Conservation (phyloP, 2,113 vertebrate species). For the Macquaria ambigua region DNA sequence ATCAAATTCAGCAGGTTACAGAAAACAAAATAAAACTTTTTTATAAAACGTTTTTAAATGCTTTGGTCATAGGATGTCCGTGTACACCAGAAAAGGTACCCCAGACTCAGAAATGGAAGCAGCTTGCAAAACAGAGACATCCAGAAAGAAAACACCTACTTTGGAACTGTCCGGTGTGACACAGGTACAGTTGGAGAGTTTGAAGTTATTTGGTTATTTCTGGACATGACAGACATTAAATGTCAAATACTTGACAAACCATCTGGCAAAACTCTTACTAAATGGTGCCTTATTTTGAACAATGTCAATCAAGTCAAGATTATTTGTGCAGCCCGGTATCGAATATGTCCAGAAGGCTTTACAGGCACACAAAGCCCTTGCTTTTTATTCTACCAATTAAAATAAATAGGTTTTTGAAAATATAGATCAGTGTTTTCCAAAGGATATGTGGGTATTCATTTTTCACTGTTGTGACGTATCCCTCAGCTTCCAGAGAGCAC, state of each 20-base stretch:
- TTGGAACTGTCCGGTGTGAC: slow-evolving; percentile 68
- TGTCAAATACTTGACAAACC: not conserved
- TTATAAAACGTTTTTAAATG: not conserved
- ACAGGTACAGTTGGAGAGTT: slow-evolving; percentile 78
- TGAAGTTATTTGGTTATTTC: not conserved
- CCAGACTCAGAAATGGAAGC: slow-evolving; percentile 76
- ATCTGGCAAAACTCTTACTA: not conserved
- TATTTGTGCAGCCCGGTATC: not conserved
- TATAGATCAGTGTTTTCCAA: not conserved
- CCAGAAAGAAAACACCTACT: slow-evolving; percentile 42
- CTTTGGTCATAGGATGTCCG: slow-evolving; percentile 52
- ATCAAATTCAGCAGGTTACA: not conserved
- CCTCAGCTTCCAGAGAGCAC: slow-evolving; percentile 83
- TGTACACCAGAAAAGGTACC: slow-evolving; percentile 38
- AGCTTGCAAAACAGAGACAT: slow-evolving; percentile 27
- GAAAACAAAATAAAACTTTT: not conserved
- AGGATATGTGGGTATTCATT: not conserved
- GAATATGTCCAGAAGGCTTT: not conserved
- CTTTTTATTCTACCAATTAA: not conserved
- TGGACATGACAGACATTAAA: not conserved
- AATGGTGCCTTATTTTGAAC: not conserved
- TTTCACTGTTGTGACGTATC: not conserved
- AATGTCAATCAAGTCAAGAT: not conserved
- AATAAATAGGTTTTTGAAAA: not conserved
- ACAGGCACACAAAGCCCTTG: not conserved